A percentile compares a stretch with the other conserved stretches of the same genome.
Evolutionary conservation across 1,140 invertebrate species (phyloP).

Genomic region (Brachionus paranguensis): DNA sequence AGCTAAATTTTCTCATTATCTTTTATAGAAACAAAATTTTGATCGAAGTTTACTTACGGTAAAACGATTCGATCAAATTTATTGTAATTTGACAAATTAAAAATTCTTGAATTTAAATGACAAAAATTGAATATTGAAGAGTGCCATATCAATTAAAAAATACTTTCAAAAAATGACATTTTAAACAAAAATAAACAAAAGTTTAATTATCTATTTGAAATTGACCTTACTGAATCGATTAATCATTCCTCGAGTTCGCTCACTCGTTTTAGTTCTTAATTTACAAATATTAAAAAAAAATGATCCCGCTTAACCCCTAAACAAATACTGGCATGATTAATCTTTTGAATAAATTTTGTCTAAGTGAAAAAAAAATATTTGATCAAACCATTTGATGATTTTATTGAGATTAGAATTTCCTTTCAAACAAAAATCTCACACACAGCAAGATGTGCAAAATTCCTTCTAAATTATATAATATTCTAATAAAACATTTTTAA

Average conservation of each 20-base stretch:
- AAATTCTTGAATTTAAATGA: neutral
- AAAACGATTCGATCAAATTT: neutral
- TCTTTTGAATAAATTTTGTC: neutral
- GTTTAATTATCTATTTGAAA: neutral
- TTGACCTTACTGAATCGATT: neutral
- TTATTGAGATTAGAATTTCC: neutral
- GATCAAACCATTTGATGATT: neutral
- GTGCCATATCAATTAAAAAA: neutral
- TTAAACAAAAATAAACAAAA: neutral
- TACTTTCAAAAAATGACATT: neutral
- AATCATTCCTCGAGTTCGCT: neutral
- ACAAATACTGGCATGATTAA: neutral
- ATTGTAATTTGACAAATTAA: neutral
- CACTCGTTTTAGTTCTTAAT: neutral
- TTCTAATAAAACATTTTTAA: neutral
- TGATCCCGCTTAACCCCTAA: neutral
- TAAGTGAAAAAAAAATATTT: neutral
- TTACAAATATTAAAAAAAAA: neutral
- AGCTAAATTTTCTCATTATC: neutral
- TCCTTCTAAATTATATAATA: neutral
- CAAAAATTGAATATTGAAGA: neutral
- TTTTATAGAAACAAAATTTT: neutral
- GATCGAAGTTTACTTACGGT: neutral
- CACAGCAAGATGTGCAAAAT: neutral
- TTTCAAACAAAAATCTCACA: neutral